phyloP scores from a whole-genome alignment of 2,113 vertebrate genomes.

The Menura novaehollandiae region DNA sequence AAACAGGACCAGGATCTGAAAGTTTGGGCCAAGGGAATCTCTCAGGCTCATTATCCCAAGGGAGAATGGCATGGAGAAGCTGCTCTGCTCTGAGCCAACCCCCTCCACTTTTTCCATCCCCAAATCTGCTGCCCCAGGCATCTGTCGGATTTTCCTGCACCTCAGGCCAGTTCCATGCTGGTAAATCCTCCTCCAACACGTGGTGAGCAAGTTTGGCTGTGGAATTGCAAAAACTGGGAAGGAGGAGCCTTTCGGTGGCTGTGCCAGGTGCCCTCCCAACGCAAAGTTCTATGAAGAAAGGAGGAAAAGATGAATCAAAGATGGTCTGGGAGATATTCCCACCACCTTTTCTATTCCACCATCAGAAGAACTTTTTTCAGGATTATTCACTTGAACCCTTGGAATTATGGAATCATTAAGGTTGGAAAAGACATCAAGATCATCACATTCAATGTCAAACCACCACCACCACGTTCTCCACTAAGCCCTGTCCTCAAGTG shows the following conservation, averaged over 20 bases:
- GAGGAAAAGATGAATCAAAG: neutral
- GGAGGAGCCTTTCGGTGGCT: neutral
- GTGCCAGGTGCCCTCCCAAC: accelerated
- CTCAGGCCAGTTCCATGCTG: neutral
- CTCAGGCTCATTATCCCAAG: neutral
- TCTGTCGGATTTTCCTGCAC: neutral
- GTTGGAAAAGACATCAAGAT: neutral
- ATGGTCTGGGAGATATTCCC: neutral
- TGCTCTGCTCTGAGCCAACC: neutral
- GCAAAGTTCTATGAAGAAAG: neutral
- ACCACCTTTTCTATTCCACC: accelerated
- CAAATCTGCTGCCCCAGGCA: neutral
- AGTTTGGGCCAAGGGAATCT: neutral
- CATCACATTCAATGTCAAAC: neutral
- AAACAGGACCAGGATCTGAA: neutral
- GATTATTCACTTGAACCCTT: neutral
- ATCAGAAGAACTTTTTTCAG: accelerated
- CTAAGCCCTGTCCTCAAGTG: neutral
- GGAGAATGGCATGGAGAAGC: neutral
- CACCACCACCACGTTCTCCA: neutral
- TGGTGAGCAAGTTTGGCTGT: no score
- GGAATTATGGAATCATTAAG: neutral
- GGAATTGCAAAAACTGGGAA: neutral
- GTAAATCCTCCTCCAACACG: neutral
- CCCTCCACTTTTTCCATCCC: neutral